Conservation (phyloP, 1,140 invertebrate species). For the Uloborus diversus region DNA sequence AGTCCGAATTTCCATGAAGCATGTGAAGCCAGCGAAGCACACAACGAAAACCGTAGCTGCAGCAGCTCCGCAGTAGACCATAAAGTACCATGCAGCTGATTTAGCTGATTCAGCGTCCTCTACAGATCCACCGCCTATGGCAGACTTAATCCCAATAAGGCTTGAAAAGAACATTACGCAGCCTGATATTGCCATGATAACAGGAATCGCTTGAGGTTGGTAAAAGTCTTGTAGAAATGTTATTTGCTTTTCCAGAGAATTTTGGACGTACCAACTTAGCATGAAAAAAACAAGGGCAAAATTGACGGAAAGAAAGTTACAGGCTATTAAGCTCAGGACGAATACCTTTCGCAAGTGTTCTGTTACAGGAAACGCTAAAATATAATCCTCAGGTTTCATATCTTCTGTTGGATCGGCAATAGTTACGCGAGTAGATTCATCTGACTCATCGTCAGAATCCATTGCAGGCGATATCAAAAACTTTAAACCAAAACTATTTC, state of each 20-base stretch:
- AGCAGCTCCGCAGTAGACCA: neutral
- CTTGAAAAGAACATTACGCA: neutral
- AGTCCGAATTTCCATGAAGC: conserved; percentile 6
- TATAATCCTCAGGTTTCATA: neutral
- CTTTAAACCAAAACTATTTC: too few relatives aligned
- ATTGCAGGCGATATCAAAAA: too few relatives aligned
- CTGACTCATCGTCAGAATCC: too few relatives aligned
- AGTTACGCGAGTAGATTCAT: too few relatives aligned
- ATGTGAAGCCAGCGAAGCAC: neutral
- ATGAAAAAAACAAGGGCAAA: conserved; percentile 3
- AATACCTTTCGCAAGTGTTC: conserved; percentile 3
- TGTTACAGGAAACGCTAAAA: neutral
- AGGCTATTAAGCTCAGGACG: neutral
- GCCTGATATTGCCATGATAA: neutral
- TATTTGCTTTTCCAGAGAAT: conserved; percentile 12
- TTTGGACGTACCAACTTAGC: conserved; percentile 18
- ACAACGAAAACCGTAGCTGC: neutral
- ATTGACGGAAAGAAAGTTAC: conserved; percentile 20
- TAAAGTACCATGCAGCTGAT: neutral
- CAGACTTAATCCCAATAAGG: conserved; percentile 25
- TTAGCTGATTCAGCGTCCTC: conserved; percentile 2
- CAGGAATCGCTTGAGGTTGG: neutral
- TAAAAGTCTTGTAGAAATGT: conserved; percentile 16
- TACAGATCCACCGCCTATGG: neutral
- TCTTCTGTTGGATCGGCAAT: neutral